Evolutionary conservation across 2,113 vertebrate species (phyloP).

Genomic region (Chionis minor): DNA sequence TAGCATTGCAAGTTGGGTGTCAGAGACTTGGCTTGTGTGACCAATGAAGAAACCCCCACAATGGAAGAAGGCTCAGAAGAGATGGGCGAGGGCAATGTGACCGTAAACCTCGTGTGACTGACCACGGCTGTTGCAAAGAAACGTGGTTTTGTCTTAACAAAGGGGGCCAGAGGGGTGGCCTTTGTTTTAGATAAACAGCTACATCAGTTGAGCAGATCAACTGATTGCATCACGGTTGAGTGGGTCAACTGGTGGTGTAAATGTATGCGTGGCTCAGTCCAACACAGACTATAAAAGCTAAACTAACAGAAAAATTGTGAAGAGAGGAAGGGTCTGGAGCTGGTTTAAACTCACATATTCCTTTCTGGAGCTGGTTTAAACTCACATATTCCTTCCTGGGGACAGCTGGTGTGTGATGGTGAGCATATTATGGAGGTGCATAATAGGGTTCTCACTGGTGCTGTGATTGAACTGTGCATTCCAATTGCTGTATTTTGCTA

Average conservation of each 20-base stretch:
- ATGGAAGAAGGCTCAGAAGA: not conserved
- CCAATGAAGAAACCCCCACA: not conserved
- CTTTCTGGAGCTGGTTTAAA: not conserved
- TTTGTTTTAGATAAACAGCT: not conserved
- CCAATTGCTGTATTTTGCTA: not conserved
- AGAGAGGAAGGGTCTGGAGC: not conserved
- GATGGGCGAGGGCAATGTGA: rapidly evolving
- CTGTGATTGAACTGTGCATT: not conserved
- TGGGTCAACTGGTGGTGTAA: not conserved
- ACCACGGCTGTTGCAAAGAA: not conserved
- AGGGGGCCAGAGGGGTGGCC: not conserved
- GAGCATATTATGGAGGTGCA: rapidly evolving
- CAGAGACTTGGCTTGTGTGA: not conserved
- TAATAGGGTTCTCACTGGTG: rapidly evolving
- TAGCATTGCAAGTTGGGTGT: not conserved
- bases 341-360: not conserved
- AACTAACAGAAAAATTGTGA: not conserved
- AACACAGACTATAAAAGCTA: not conserved
- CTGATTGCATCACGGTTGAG: not conserved
- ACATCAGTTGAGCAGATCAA: not conserved
- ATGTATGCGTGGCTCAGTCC: not conserved
- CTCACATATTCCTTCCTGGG: not conserved
- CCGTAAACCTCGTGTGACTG: not conserved
- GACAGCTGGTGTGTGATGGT: too few relatives aligned
- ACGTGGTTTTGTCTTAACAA: not conserved